Evolutionary conservation across 2,888 invertebrate genomes (phyloP).

Genomic region (Acronicta aceris): DNA sequence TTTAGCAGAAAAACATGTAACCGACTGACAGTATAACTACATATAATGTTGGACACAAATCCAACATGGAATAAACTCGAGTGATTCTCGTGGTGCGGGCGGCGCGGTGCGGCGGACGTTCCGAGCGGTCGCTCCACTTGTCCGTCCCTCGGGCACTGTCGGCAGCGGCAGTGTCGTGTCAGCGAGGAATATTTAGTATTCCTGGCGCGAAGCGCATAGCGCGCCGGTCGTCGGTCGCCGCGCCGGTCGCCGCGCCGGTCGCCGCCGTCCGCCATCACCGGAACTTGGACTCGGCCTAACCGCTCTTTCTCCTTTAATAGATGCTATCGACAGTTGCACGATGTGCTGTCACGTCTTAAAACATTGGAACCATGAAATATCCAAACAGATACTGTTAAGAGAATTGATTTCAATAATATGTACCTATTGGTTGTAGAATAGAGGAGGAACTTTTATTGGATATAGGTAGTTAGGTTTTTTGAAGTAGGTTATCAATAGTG

Average conservation of each 20-base stretch:
- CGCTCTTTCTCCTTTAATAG: constrained; percentile 75
- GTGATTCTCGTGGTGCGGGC: constrained; percentile 19
- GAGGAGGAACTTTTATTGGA: too few relatives aligned
- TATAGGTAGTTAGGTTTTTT: neutral
- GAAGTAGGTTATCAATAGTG: too few relatives aligned
- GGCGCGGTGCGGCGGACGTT: constrained; percentile 15
- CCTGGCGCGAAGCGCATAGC: constrained; percentile 61
- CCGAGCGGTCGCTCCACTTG: constrained; percentile 64
- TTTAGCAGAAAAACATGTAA: neutral
- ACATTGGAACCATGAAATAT: constrained; percentile 18
- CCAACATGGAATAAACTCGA: constrained; percentile 18
- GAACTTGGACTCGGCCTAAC: constrained; percentile 73
- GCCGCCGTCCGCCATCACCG: constrained; percentile 71
- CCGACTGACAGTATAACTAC: too few relatives aligned
- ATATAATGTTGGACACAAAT: constrained; percentile 4
- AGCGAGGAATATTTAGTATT: constrained; percentile 69
- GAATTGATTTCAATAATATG: neutral
- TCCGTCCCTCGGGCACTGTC: constrained; percentile 59
- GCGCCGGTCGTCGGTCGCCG: constrained; percentile 59
- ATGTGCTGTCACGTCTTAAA: constrained; percentile 55
- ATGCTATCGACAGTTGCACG: constrained; percentile 69
- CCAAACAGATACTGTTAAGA: constrained; percentile 2
- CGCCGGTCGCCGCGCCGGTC: constrained; percentile 57
- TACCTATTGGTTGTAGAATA: too few relatives aligned
- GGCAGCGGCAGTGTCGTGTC: constrained; percentile 47